Percentiles rank a stretch among this genome's conserved stretches.
Evolutionary conservation across 2,797 vertebrate genomes (phyloP).

Genomic region (Dromococcyx pavoninus): DNA sequence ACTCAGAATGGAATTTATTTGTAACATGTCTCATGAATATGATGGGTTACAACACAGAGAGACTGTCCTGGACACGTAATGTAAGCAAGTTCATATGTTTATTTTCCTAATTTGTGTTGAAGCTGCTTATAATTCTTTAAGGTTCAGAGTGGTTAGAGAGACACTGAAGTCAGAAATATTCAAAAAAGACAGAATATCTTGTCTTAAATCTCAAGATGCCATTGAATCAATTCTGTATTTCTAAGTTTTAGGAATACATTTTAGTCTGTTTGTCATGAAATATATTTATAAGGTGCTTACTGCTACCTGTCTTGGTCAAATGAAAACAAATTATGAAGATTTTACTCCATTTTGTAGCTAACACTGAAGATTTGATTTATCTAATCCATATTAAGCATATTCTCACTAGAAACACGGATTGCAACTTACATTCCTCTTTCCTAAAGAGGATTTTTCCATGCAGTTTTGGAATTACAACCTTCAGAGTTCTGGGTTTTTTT

Average conservation of each 20-base stretch:
- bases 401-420: not conserved
- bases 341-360: not conserved
- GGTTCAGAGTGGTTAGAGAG: not conserved
- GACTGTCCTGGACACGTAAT: slow-evolving; percentile 89
- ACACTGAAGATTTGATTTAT: not conserved
- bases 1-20: slow-evolving; percentile 94
- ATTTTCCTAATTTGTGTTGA: not conserved
- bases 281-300: not conserved
- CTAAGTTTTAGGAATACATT: not conserved
- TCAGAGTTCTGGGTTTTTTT: not conserved
- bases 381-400: not conserved
- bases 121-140: not conserved
- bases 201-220: not conserved
- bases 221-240: not conserved
- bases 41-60: slow-evolving; percentile 98
- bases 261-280: not conserved
- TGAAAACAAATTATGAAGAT: not conserved
- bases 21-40: slow-evolving; percentile 94
- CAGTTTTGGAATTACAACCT: not conserved
- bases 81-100: slow-evolving; percentile 76
- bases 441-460: not conserved
- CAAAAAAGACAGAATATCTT: too few relatives aligned
- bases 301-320: not conserved
- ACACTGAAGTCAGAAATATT: not conserved
- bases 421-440: not conserved